Percentiles rank a stretch among this genome's conserved stretches.
These are phyloP conservation scores for Sussaba pulchella DNA, from an alignment of 2,888 invertebrate genomes.

Conservation along the genomic window DNA sequence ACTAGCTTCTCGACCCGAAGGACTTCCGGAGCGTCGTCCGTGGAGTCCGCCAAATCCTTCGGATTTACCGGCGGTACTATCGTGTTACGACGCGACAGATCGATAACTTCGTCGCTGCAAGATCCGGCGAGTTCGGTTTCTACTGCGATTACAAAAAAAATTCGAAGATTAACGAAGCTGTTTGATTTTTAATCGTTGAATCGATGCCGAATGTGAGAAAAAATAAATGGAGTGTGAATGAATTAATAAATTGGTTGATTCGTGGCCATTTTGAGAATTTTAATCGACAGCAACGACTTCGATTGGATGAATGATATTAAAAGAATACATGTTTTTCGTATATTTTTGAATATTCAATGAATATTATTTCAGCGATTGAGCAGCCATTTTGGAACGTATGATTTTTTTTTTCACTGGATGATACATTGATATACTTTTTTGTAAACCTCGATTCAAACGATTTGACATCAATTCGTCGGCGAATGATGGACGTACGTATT, in stretches of 20 bases:
- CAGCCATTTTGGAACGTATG: too few species aligned
- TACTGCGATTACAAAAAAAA: conserved; percentile 67
- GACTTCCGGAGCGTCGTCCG: conserved; percentile 45
- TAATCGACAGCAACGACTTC: background rate
- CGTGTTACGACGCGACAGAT: conserved; percentile 84
- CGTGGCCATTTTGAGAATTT: background rate
- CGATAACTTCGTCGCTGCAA: conserved; percentile 73
- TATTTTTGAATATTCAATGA: background rate
- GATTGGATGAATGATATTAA: background rate
- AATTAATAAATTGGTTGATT: too few species aligned
- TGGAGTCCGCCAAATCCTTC: conserved; percentile 57
- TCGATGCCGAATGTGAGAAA: background rate
- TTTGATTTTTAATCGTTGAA: background rate
- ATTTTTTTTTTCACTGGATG: too few species aligned
- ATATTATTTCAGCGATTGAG: too few species aligned
- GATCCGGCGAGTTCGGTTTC: conserved; percentile 70
- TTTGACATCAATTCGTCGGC: background rate
- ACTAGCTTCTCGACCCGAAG: conserved; percentile 61
- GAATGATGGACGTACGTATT: background rate
- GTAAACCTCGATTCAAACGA: too few species aligned
- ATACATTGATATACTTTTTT: too few species aligned
- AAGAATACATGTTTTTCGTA: background rate
- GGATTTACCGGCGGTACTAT: conserved; percentile 79
- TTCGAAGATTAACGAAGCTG: background rate
- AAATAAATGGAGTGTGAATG: too few species aligned